Conservation (phyloP, 2,888 invertebrate genomes). For the Pherbina coryleti region DNA sequence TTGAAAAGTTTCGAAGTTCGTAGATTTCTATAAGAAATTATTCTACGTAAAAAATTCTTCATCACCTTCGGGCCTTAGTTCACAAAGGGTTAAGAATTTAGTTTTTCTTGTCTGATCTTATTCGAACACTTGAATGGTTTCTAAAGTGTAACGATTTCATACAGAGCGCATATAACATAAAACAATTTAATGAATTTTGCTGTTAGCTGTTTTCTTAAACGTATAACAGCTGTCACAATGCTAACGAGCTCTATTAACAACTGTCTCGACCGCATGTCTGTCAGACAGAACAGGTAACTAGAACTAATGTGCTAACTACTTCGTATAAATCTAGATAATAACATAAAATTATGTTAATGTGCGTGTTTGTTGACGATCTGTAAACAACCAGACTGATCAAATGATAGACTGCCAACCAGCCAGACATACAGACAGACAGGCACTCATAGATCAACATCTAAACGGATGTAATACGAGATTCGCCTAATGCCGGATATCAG, state of each 20-base stretch:
- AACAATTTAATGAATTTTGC: no score
- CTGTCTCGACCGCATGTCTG: neutral
- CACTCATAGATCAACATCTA: neutral
- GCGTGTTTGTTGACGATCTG: conserved; percentile 29
- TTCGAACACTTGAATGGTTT: no score
- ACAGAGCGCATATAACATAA: no score
- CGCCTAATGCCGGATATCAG: conserved; percentile 16
- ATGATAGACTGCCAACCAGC: neutral
- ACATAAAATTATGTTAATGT: conserved; percentile 41
- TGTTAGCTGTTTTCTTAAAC: no score
- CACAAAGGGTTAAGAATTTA: no score
- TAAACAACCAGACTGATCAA: neutral
- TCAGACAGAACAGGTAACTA: neutral
- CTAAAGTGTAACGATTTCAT: no score
- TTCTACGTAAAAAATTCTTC: no score
- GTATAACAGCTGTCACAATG: neutral
- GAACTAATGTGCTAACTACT: conserved; percentile 22
- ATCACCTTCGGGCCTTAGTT: no score
- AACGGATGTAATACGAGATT: conserved; percentile 4
- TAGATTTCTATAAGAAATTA: no score
- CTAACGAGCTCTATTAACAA: neutral
- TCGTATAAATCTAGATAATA: conserved; percentile 33
- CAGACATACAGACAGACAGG: neutral
- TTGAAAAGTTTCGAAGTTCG: no score
- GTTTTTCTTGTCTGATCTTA: no score